Conservation (phyloP, 2,113 vertebrate genomes). For the Epinephelus fuscoguttatus region DNA sequence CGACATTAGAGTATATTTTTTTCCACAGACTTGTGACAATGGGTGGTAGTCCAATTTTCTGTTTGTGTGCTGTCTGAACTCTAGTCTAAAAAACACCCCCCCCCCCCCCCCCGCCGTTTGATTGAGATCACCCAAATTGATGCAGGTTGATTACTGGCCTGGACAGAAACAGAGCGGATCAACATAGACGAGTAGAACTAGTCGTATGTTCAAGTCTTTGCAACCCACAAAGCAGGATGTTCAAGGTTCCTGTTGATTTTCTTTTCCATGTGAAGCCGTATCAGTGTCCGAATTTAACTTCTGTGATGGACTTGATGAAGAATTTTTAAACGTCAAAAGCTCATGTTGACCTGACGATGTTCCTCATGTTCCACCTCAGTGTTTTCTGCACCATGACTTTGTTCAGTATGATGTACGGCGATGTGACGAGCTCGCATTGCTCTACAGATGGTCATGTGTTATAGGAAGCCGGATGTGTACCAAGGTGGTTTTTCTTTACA, state of each 20-base stretch:
- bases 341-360: not conserved
- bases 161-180: slow-evolving; percentile 30
- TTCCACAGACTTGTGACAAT: slow-evolving; percentile 57
- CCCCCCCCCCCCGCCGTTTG: no score
- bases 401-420: not conserved
- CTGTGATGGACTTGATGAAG: slow-evolving; percentile 5
- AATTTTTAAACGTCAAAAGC: slow-evolving; percentile 13
- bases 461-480: slow-evolving; percentile 10
- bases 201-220: slow-evolving; percentile 31
- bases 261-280: not conserved
- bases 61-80: slow-evolving; percentile 60
- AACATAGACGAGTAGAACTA: slow-evolving; percentile 4
- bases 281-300: not conserved
- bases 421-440: not conserved
- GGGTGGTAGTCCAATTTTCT: slow-evolving; percentile 54
- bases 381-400: not conserved
- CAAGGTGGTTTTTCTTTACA: not conserved
- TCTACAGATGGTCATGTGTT: not conserved
- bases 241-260: slow-evolving; percentile 14
- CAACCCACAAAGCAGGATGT: slow-evolving; percentile 27
- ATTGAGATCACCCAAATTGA: slow-evolving; percentile 20
- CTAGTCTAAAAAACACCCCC: slow-evolving; percentile 24
- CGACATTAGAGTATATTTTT: slow-evolving; percentile 86
- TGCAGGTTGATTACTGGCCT: slow-evolving; percentile 47
- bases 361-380: slow-evolving; percentile 1